A percentile compares a stretch with the other conserved stretches of the same genome.
phyloP scores from a whole-genome alignment of 2,888 invertebrate genomes.

The Agrochola litura region DNA sequence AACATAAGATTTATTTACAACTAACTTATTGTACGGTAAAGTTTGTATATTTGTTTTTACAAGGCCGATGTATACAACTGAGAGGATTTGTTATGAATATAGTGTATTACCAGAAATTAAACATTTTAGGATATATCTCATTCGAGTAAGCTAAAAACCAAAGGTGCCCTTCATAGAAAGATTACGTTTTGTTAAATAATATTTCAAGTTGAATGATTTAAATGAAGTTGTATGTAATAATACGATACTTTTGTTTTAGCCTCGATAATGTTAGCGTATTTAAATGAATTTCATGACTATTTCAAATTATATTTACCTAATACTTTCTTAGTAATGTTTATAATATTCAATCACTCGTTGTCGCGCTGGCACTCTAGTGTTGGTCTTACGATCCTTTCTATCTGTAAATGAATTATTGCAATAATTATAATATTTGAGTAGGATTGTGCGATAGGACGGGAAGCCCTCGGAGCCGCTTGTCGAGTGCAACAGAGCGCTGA shows the following conservation, averaged over 20 bases:
- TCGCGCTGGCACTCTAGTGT: constrained; percentile 90
- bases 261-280: constrained; percentile 88
- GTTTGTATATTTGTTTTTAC: constrained; percentile 86
- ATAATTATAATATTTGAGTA: constrained; percentile 75
- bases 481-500: constrained; percentile 77
- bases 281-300: constrained; percentile 89
- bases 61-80: constrained; percentile 86
- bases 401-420: constrained; percentile 83
- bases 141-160: constrained; percentile 95
- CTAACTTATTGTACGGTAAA: constrained; percentile 85
- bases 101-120: constrained; percentile 89
- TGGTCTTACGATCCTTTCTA: constrained; percentile 87
- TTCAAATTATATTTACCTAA: constrained; percentile 90
- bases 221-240: constrained; percentile 89
- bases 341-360: constrained; percentile 90
- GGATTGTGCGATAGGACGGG: constrained; percentile 71
- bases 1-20: constrained; percentile 90
- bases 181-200: constrained; percentile 90
- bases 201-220: constrained; percentile 90
- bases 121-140: constrained; percentile 90
- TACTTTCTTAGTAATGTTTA: constrained; percentile 89
- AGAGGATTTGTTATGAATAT: constrained; percentile 88
- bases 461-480: constrained; percentile 73
- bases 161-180: constrained; percentile 95
- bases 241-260: constrained; percentile 89